Evolutionary conservation across 1,140 invertebrate species (phyloP), one percentile per base, ranked within the genome.

Genomic region (Aphelinus certus): DNA sequence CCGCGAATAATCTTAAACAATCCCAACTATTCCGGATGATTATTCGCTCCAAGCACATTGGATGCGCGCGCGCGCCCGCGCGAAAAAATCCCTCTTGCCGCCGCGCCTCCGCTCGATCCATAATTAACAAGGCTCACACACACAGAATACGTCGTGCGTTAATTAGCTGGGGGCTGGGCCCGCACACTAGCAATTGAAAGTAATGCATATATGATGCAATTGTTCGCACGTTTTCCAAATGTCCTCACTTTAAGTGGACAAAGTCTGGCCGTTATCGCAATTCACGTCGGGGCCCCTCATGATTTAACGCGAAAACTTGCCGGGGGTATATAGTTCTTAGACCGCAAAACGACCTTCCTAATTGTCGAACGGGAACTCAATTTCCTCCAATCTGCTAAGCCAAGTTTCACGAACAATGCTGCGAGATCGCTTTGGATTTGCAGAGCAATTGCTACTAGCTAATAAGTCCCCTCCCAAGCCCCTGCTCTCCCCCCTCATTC

Each of bases 211-310:
- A 56, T 68, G 62, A 68, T 67, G 58, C 64, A 53, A 74, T 74
- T 74, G 58, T 74, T 74, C 49, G 65, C 58, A 55, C 72, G 47
- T 74, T 74, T 74, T 74, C 72, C 48, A 57, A 60, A 73, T 67
- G 63, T 60, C 73, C 65, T 47, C 57, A 57, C 71, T 77, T 82
- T 79, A 79, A 81, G 81, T 83, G 80, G 76, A 81, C 81, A 77
- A 83, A 81, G 78, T 83, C 81, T 65, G 53, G 78, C 81, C 76
- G 82, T 83, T 83, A 83, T 82, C 78, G 77, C 78, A 72, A 80
- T 81, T 82, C 76, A 81, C 71, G 73, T 77, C 76, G 47, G 63
- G 68, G 63, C 78, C 81, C 82, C 81, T 82, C 80, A 82, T 67
- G 79, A 74, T 67, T 76, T 73, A 78, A 80, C 78, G 80, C 72